Evolutionary conservation across 2,113 vertebrate genomes (phyloP).

Genomic region (Cyphomyrus plagiostoma): DNA sequence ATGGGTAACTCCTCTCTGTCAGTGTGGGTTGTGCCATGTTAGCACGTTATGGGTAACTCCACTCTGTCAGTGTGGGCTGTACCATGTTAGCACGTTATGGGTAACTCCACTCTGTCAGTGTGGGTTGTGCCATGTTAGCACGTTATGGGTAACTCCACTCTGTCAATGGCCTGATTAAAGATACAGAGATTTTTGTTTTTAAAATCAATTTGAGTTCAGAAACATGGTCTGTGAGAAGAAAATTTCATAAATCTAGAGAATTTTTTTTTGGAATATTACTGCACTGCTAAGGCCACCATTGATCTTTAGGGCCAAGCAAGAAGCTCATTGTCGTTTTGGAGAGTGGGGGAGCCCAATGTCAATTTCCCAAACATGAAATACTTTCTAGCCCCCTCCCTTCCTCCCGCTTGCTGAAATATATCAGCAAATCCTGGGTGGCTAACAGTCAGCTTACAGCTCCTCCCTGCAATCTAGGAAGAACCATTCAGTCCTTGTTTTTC

Average conservation of each 20-base stretch:
- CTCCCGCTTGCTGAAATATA: not conserved
- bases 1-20: not conserved
- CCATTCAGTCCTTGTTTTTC: not conserved
- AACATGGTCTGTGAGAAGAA: not conserved
- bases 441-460: not conserved
- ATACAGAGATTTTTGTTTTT: not conserved
- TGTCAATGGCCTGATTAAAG: not conserved
- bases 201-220: not conserved
- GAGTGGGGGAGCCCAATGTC: not conserved
- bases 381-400: not conserved
- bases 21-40: not conserved
- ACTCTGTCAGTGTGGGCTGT: not conserved
- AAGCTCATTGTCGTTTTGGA: not conserved
- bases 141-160: not conserved
- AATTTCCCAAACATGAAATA: not conserved
- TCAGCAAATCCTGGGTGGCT: not conserved
- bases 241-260: not conserved
- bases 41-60: not conserved
- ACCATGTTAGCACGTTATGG: not conserved
- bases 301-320: not conserved
- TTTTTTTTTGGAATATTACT: not conserved
- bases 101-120: not conserved
- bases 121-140: not conserved
- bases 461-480: not conserved
- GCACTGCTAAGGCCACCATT: not conserved